These are phyloP conservation scores for Clusia tigrina DNA, from an alignment of 2,888 invertebrate genomes.

Conservation along the genomic window DNA sequence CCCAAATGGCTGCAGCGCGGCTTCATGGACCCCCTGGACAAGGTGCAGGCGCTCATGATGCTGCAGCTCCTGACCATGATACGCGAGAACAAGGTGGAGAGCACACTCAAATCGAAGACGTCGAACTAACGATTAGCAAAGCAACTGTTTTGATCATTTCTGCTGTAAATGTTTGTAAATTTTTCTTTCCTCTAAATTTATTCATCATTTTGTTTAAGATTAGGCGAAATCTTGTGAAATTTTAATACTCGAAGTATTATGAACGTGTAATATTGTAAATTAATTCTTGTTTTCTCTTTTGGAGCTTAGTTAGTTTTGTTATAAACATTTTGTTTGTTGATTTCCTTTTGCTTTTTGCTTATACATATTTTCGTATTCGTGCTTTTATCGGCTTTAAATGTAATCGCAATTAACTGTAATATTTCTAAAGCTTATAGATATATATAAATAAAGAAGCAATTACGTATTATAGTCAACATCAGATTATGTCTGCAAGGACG, in stretches of 20 bases:
- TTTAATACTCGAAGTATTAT: conserved; percentile 28
- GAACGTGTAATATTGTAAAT: background rate
- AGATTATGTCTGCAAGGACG: too few species aligned
- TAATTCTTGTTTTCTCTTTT: too few species aligned
- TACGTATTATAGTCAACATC: background rate
- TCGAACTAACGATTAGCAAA: background rate
- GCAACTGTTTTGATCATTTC: background rate
- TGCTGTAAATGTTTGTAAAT: background rate
- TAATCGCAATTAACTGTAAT: background rate
- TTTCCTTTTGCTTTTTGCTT: background rate
- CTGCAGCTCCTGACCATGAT: conserved; percentile 73
- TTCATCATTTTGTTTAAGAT: background rate
- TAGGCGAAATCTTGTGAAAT: conserved; percentile 1
- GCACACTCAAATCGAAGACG: conserved; percentile 35
- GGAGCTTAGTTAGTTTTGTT: background rate
- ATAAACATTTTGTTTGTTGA: background rate
- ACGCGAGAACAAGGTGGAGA: conserved; percentile 66
- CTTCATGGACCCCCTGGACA: conserved; percentile 96
- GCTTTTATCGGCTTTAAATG: background rate
- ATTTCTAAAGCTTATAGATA: background rate
- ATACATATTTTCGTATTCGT: conserved; percentile 1
- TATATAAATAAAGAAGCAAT: too few species aligned
- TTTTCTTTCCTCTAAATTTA: background rate
- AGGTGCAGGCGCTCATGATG: conserved; percentile 83
- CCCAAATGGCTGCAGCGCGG: conserved; percentile 99